Evolutionary conservation across 2,797 vertebrate species (phyloP).

Genomic region (Danio tinwini): DNA sequence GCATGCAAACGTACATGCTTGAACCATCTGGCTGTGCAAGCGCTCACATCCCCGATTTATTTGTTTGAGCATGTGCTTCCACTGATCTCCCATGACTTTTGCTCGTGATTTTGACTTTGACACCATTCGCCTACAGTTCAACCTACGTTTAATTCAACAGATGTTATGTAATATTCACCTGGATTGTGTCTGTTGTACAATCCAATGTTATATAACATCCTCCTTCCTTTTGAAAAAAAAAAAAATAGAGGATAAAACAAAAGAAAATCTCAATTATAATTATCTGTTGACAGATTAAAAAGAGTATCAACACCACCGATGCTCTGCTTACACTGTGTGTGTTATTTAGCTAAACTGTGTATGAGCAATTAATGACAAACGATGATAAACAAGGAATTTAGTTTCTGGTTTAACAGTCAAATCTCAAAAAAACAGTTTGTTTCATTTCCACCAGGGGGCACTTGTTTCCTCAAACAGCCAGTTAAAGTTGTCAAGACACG

Average conservation of each 20-base stretch:
- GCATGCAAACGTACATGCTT: slow-evolving; percentile 64
- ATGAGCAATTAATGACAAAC: slow-evolving; percentile 69
- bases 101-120: slow-evolving; percentile 13
- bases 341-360: slow-evolving; percentile 32
- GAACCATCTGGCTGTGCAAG: slow-evolving; percentile 73
- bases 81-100: slow-evolving; percentile 32
- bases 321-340: neutral
- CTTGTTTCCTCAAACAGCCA: slow-evolving; percentile 75
- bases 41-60: slow-evolving; percentile 67
- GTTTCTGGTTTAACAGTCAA: slow-evolving; percentile 76
- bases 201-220: neutral
- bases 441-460: slow-evolving; percentile 83
- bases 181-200: neutral
- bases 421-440: slow-evolving; percentile 76
- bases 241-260: neutral
- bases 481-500: slow-evolving; percentile 50
- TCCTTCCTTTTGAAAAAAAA: neutral
- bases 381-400: slow-evolving; percentile 63
- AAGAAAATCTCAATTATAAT: neutral
- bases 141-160: neutral
- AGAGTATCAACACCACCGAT: neutral
- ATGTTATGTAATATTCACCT: slow-evolving; percentile 9
- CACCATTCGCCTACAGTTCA: slow-evolving; percentile 19
- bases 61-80: slow-evolving; percentile 62
- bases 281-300: neutral